A percentile compares a stretch with the other conserved stretches of the same genome.
Conservation (phyloP, 2,797 vertebrate species). For the Aplochiton taeniatus region DNA sequence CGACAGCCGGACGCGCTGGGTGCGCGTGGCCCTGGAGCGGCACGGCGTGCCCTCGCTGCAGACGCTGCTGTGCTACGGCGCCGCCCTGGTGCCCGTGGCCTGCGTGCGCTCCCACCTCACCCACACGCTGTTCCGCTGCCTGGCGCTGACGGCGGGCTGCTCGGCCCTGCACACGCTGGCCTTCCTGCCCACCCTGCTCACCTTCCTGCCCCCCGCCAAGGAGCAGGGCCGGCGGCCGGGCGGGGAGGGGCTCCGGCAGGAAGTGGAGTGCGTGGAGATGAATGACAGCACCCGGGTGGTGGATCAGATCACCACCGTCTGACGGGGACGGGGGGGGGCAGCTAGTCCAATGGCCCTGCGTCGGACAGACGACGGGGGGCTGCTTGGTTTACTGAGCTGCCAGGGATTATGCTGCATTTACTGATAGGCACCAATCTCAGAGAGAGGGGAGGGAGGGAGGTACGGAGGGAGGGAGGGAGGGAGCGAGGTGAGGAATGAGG, state of each 20-base stretch:
- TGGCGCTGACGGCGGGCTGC: slow-evolving; percentile 95
- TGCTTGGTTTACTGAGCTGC: slow-evolving; percentile 25
- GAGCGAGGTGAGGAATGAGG: neutral
- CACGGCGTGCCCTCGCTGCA: slow-evolving; percentile 96
- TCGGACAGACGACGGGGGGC: slow-evolving; percentile 35
- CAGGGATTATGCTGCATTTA: slow-evolving; percentile 30
- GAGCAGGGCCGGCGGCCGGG: slow-evolving; percentile 84
- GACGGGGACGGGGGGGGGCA: slow-evolving; percentile 46
- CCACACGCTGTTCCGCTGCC: slow-evolving; percentile 96
- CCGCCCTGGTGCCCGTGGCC: slow-evolving; percentile 91
- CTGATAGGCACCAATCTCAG: slow-evolving; percentile 15
- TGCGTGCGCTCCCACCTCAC: slow-evolving; percentile 97
- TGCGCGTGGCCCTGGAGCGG: slow-evolving; percentile 92
- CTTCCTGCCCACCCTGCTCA: slow-evolving; percentile 97
- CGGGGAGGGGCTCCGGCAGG: slow-evolving; percentile 84
- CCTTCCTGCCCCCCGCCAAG: slow-evolving; percentile 97
- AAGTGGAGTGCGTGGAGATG: slow-evolving; percentile 98
- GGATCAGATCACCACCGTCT: slow-evolving; percentile 98
- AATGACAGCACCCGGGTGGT: slow-evolving; percentile 95
- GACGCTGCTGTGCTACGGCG: slow-evolving; percentile 93
- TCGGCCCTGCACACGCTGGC: slow-evolving; percentile 98
- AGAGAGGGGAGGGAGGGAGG: slow-evolving; percentile 11
- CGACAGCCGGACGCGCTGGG: slow-evolving; percentile 96
- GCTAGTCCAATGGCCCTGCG: neutral
- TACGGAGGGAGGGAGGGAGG: slow-evolving; percentile 3